These are phyloP conservation scores for Hyla sarda DNA, from an alignment of 2,113 vertebrate species.

Conservation along the genomic window DNA sequence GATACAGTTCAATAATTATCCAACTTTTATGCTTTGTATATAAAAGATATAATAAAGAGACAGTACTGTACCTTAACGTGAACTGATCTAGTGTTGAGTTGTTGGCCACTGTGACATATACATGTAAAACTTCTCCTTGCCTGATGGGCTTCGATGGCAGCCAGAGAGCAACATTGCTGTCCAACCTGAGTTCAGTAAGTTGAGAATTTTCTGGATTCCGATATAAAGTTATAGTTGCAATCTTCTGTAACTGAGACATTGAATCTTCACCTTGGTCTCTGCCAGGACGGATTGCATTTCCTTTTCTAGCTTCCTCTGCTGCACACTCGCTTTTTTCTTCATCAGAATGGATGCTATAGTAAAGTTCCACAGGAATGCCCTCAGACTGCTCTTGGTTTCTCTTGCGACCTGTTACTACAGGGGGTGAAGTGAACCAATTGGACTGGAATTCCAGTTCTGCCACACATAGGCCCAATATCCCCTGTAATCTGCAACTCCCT, in stretches of 20 bases:
- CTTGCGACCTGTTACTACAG: conserved; percentile 77
- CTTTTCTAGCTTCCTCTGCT: conserved; percentile 79
- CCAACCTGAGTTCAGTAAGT: conserved; percentile 82
- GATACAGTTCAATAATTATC: background rate
- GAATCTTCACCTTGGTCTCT: conserved; percentile 78
- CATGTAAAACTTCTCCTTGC: conserved; percentile 85
- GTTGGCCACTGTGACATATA: conserved; percentile 78
- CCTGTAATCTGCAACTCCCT: conserved; percentile 82
- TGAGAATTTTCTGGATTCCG: conserved; percentile 74
- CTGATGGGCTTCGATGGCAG: conserved; percentile 84
- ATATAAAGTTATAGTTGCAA: conserved; percentile 82
- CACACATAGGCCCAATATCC: conserved; percentile 86
- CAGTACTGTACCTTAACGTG: conserved; percentile 82
- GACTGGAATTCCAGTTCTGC: conserved; percentile 85
- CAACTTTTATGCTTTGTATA: background rate
- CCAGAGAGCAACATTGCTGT: conserved; percentile 82
- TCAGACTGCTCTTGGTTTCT: conserved; percentile 70
- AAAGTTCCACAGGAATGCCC: conserved; percentile 88
- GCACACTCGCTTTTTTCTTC: conserved; percentile 77
- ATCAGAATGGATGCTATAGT: conserved; percentile 81
- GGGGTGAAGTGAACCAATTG: conserved; percentile 83
- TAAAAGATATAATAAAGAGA: background rate
- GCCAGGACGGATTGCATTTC: conserved; percentile 80
- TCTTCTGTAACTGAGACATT: conserved; percentile 78
- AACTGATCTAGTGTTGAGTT: conserved; percentile 89